Evolutionary conservation across 2,113 vertebrate species (phyloP), one percentile per base, ranked within the genome.

Genomic region (Colius striatus): DNA sequence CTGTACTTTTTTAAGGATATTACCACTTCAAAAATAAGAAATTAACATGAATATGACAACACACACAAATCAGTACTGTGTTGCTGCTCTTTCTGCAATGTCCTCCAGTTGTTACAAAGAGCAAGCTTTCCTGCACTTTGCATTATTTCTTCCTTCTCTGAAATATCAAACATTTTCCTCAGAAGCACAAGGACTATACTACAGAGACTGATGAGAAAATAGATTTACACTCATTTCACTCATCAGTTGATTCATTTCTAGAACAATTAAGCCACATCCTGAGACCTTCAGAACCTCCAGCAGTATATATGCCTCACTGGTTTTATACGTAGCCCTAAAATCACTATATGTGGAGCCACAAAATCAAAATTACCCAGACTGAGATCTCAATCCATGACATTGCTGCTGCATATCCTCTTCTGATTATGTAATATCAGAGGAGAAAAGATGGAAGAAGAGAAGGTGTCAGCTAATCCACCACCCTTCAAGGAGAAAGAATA

Each of bases 61-160:
- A 10, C 7, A 19, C 17, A 60, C 43, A 32, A 57, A 72, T 50
- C 47, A 72, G 25, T 55, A 60, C 10, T 34, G 32, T 41, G 32
- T 80, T 54, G 15, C 41, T 70, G 30, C 11, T 66, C 67, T 75
- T 51, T 36, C 79, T 79, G 29, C 61, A 77, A 22, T 13, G 62
- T 62, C 5, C 19, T 27, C 13, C 15, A n/a, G 18, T 6, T 1
- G 0, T 60, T 53, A 72, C 1, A 4, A 48, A 43, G 16, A 67
- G 55, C 27, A 22, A 81, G 38, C 19, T 74, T 66, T 62, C 32
- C 34, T 67, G n/a, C 53, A 63, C 85, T 79, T 93, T 79, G 14
- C 30, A 63, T 60, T 65, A 48, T 7, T 75, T 62, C 11, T 55
- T 65, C 48, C 51, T 63, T 81, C 62, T 54, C n/a, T 55, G 45